Conservation (phyloP, 2,113 vertebrate genomes). For the Lophura nycthemera region DNA sequence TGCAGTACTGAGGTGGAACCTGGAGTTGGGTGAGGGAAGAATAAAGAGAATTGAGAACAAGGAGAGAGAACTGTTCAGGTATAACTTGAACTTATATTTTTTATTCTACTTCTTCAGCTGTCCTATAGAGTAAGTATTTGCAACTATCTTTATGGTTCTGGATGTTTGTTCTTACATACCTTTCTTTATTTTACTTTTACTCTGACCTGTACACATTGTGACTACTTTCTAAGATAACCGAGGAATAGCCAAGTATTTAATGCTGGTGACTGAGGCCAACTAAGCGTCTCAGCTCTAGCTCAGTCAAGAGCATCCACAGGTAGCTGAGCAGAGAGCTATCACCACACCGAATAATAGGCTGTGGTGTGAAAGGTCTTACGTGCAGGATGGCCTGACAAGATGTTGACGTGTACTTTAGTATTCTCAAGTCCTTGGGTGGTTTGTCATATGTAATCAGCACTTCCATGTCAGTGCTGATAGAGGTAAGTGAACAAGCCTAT, state of each 20-base stretch:
- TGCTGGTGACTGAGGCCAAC: neutral
- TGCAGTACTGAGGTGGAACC: neutral
- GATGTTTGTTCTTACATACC: neutral
- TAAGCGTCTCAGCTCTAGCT: neutral
- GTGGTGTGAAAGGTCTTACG: neutral
- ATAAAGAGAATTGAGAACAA: neutral
- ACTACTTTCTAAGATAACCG: neutral
- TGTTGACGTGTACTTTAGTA: neutral
- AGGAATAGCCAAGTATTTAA: neutral
- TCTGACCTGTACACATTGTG: accelerated
- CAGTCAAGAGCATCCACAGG: neutral
- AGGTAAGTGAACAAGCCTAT: neutral
- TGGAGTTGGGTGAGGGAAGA: neutral
- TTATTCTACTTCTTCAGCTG: neutral
- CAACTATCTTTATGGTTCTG: neutral
- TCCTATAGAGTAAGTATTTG: neutral
- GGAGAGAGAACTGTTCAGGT: neutral
- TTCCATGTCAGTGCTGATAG: neutral
- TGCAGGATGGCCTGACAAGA: neutral
- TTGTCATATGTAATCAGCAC: neutral
- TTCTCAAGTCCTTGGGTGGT: neutral
- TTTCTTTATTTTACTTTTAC: neutral
- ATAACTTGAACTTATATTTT: neutral
- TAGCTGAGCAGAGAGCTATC: neutral
- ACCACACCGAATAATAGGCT: neutral